phyloP scores from a whole-genome alignment of 1,140 invertebrate species.

The Pentalonia nigronervosa region DNA sequence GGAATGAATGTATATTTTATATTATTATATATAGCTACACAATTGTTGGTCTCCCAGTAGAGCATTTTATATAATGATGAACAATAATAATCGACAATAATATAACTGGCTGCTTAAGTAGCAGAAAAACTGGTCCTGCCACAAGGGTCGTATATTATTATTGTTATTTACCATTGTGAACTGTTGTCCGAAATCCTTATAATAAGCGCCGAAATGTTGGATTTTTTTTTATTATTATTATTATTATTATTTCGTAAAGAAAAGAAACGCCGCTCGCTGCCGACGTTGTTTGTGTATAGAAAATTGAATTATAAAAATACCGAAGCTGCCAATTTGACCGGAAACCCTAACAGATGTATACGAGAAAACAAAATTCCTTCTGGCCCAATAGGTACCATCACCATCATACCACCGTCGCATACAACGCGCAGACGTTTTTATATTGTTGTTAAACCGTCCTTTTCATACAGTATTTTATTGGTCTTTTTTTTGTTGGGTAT shows the following conservation, averaged over 20 bases:
- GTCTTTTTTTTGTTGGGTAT: background rate
- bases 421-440: conserved; percentile 33
- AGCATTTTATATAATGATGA: conserved; percentile 49
- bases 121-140: conserved; percentile 58
- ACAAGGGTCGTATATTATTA: conserved; percentile 56
- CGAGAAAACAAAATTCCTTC: conserved; percentile 56
- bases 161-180: conserved; percentile 57
- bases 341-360: conserved; percentile 55
- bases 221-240: conserved; percentile 49
- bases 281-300: conserved; percentile 44
- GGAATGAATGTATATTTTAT: conserved; percentile 35
- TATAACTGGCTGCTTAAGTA: conserved; percentile 56
- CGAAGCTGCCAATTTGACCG: conserved; percentile 55
- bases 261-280: conserved; percentile 37
- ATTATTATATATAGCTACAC: conserved; percentile 20
- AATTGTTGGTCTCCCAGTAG: conserved; percentile 52
- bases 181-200: conserved; percentile 52
- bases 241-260: conserved; percentile 45
- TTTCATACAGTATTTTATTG: conserved; percentile 28
- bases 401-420: background rate
- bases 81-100: conserved; percentile 56
- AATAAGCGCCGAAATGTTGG: conserved; percentile 58
- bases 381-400: conserved; percentile 39
- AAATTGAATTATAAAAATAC: conserved; percentile 57
- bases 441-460: conserved; percentile 52